Base-by-base conservation (phyloP, 2,113 vertebrate genomes). In the Chaetura pelagica region DNA sequence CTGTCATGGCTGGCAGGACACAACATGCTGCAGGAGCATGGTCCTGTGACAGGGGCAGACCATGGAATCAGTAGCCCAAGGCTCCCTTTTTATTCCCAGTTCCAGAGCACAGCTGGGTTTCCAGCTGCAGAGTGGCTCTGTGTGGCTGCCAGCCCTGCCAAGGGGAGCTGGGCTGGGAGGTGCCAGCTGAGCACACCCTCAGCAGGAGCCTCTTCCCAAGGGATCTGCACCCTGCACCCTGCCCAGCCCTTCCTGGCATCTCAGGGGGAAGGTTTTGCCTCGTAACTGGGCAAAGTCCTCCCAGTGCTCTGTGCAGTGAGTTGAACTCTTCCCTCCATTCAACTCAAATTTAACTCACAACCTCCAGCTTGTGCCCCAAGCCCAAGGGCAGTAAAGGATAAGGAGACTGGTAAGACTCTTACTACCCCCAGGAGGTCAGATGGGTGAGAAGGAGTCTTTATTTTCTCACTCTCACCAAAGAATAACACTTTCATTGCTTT, bases 371-470 rank as follows among this genome's bases (percentile, higher is more conserved):
- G 13, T 87, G 38, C 74, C 44, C 52, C 2, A 4, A 84, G 51
- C 29, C 49, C 49, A 32, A 46, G 68, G 61, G 49, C 72, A 58
- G 12, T 67, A 46, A 59, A 17, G 13, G 54, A 49, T 63, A 17
- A 38, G 1, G 10, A 57, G 49, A 9, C 30, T n/a, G 15, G 19
- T 8, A 12, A 17, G 71, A 8, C 34, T 49, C 71, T 0, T 0
- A 5, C 22, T n/a, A 6, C 6, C 32, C 40, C 12, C 51, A 35
- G 55, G 34, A 46, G 34, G n/a, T 40, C 55, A 48, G 26, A 5
- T 54, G 38, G 38, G 57, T 32, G 73, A 92, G 80, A 6, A 74
- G 15, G 12, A 77, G 14, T 32, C 0, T 68, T 76, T 54, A 19
- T 68, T 76, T 44, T 58, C 35, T 35, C 4, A 7, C 7, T 87